phyloP scores from a whole-genome alignment of 2,888 invertebrate genomes.

The Patella depressa region DNA sequence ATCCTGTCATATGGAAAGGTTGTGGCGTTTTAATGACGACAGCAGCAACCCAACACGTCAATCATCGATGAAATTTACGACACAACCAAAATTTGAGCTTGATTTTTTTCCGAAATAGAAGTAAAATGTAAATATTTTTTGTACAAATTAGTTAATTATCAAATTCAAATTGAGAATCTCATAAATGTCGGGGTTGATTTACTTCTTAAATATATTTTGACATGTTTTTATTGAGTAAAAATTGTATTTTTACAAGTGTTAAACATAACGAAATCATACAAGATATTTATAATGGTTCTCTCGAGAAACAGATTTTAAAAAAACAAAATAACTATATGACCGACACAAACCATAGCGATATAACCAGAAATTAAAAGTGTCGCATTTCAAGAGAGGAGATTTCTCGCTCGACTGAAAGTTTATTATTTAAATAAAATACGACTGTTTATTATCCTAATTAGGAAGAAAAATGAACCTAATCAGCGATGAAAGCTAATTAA shows the following conservation, averaged over 20 bases:
- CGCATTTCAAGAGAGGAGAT: not conserved
- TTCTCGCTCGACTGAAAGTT: not conserved
- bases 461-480: not conserved
- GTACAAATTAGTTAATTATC: too few relatives aligned
- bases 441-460: not conserved
- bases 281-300: not conserved
- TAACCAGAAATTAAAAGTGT: too few relatives aligned
- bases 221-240: not conserved
- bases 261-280: not conserved
- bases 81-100: too few relatives aligned
- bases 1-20: too few relatives aligned
- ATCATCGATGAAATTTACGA: too few relatives aligned
- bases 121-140: too few relatives aligned
- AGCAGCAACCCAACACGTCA: too few relatives aligned
- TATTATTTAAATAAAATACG: slow-evolving; percentile 2
- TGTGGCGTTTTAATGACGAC: too few relatives aligned
- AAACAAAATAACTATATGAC: not conserved
- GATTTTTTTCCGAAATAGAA: too few relatives aligned
- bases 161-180: too few relatives aligned
- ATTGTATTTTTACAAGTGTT: slow-evolving; percentile 10
- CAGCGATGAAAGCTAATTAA: not conserved
- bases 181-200: too few relatives aligned
- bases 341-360: too few relatives aligned
- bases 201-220: not conserved
- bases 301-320: not conserved